Evolutionary conservation across 2,888 invertebrate species (phyloP).

Genomic region (Nipponacmea schrenckii): DNA sequence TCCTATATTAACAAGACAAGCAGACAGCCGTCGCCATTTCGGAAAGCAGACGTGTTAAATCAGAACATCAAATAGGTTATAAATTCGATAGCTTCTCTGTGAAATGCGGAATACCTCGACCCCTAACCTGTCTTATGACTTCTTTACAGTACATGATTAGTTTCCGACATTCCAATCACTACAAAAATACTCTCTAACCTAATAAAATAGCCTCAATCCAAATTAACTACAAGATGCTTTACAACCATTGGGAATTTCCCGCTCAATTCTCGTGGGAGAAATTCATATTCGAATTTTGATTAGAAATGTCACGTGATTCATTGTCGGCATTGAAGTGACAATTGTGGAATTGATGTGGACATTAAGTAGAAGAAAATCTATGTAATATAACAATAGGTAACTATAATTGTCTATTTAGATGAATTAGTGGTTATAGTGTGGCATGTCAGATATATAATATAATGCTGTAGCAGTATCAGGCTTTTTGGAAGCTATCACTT

Average conservation of each 20-base stretch:
- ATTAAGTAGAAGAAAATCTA: neutral
- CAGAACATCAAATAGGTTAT: neutral
- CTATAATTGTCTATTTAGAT: neutral
- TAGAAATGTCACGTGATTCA: neutral
- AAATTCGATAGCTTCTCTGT: neutral
- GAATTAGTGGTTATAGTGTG: too few species aligned
- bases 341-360: neutral
- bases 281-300: neutral
- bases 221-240: neutral
- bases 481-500: too few species aligned
- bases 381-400: neutral
- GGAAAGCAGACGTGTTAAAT: constrained; percentile 1
- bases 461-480: too few species aligned
- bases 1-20: neutral
- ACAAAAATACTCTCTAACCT: neutral
- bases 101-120: neutral
- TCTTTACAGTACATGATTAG: neutral
- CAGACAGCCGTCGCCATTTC: neutral
- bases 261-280: neutral
- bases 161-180: neutral
- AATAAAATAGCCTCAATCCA: constrained; percentile 3
- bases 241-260: neutral
- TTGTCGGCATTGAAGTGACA: constrained; percentile 1
- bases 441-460: too few species aligned
- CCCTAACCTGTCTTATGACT: neutral